Conservation (phyloP, 2,797 vertebrate species). For the Adelosebastes latens region DNA sequence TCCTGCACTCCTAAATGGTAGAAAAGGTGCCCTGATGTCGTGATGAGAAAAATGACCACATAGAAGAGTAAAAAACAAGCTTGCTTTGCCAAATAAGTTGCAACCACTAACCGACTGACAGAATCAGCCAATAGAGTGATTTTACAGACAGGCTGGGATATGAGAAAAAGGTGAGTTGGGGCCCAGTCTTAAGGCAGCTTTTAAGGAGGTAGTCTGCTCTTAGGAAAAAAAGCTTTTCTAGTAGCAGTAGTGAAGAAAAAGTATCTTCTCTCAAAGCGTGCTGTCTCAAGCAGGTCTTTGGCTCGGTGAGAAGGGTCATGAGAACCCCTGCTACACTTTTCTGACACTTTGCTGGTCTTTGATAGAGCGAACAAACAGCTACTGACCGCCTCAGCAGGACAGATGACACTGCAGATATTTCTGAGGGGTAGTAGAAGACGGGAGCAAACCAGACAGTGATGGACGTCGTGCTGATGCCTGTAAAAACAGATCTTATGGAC, state of each 20-base stretch:
- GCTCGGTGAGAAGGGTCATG: slow-evolving; percentile 26
- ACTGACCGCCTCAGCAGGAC: slow-evolving; percentile 11
- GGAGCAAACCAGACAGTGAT: background rate
- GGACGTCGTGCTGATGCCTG: slow-evolving; percentile 21
- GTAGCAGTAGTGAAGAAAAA: background rate
- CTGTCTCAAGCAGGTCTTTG: slow-evolving; percentile 16
- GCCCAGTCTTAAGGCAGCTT: slow-evolving; percentile 3
- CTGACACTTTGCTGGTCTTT: slow-evolving; percentile 30
- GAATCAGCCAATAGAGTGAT: background rate
- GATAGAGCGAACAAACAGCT: slow-evolving; percentile 20
- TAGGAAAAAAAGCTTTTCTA: background rate
- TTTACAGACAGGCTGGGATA: background rate
- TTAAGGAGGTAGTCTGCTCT: slow-evolving; percentile 5
- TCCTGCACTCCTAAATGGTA: background rate
- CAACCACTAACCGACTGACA: background rate
- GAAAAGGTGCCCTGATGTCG: slow-evolving; percentile 8
- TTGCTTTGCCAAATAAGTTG: background rate
- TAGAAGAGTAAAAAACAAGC: background rate
- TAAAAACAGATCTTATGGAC: slow-evolving; percentile 11
- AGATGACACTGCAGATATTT: slow-evolving; percentile 34
- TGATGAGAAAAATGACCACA: slow-evolving; percentile 1
- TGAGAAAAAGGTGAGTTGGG: slow-evolving; percentile 7
- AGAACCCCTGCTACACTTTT: slow-evolving; percentile 33
- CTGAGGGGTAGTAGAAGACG: background rate
- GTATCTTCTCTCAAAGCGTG: background rate